Conservation (phyloP, 1,140 invertebrate genomes). For the Odontomachus brunneus region DNA sequence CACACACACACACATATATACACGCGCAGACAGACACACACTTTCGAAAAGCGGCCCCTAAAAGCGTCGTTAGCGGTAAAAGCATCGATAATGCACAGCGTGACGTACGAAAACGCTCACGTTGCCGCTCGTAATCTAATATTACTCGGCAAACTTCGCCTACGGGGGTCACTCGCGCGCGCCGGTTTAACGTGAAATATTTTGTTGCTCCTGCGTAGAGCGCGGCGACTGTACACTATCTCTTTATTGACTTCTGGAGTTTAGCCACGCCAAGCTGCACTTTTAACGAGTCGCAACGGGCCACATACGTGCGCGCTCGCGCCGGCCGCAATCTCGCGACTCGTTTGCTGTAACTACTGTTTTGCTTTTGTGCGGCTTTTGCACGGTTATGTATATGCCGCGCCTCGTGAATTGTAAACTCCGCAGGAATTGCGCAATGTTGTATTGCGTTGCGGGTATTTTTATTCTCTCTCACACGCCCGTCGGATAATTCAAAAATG, state of each 20-base stretch:
- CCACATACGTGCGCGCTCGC: slow-evolving; percentile 27
- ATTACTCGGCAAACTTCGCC: slow-evolving; percentile 44
- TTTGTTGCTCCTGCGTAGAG: slow-evolving; percentile 21
- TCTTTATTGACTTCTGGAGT: slow-evolving; percentile 52
- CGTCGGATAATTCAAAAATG: slow-evolving; percentile 10
- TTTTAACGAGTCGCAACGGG: slow-evolving; percentile 47
- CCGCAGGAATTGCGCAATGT: slow-evolving; percentile 4
- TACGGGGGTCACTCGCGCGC: slow-evolving; percentile 22
- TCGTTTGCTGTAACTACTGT: slow-evolving; percentile 46
- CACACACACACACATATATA: no score
- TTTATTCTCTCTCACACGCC: slow-evolving; percentile 18
- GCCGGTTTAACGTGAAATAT: slow-evolving; percentile 40
- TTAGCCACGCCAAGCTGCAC: slow-evolving; percentile 35
- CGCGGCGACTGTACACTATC: slow-evolving; percentile 12
- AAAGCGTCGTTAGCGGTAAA: slow-evolving; percentile 56
- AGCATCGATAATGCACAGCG: slow-evolving; percentile 55
- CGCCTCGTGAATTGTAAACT: slow-evolving; percentile 29
- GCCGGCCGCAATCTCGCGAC: slow-evolving; percentile 22
- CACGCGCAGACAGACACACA: no score
- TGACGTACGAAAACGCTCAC: slow-evolving; percentile 53
- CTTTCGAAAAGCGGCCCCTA: slow-evolving; percentile 18
- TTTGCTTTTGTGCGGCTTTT: slow-evolving; percentile 1
- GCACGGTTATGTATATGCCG: background rate
- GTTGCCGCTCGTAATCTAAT: slow-evolving; percentile 54
- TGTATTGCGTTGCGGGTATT: background rate